Evolutionary conservation across 37 sponge, comb jelly and placozoan genomes (phyloP).

Genomic region (Trichoplax adhaerens): DNA sequence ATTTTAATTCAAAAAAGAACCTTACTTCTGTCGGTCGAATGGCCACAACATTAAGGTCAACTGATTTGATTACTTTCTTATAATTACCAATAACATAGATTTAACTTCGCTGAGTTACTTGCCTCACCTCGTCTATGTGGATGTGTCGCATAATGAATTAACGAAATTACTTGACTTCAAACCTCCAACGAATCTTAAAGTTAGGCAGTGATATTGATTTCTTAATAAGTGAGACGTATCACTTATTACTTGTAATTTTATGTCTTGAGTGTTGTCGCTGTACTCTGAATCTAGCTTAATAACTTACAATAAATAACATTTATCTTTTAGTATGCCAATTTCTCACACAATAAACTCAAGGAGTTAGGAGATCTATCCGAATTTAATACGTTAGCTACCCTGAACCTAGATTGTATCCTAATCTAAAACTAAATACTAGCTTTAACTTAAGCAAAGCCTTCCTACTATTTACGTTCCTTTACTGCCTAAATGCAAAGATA

Average conservation of each 20-base stretch:
- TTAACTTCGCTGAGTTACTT: slow-evolving; percentile 19
- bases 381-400: slow-evolving; percentile 19
- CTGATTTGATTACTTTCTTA: too few species aligned
- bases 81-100: slow-evolving; percentile 6
- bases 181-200: slow-evolving; percentile 23
- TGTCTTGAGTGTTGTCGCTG: background rate
- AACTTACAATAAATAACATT: too few species aligned
- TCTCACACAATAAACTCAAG: slow-evolving; percentile 45
- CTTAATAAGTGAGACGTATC: slow-evolving; percentile 1
- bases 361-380: slow-evolving; percentile 25
- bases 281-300: too few species aligned
- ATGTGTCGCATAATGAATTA: slow-evolving; percentile 40
- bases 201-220: background rate
- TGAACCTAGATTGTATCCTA: slow-evolving; percentile 46
- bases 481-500: slow-evolving; percentile 11
- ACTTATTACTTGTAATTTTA: background rate
- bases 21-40: background rate
- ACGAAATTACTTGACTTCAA: slow-evolving; percentile 29
- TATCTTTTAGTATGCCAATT: slow-evolving; percentile 30
- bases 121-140: slow-evolving; percentile 30
- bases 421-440: background rate
- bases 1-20: background rate
- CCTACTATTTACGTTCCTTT: too few species aligned
- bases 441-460: too few species aligned
- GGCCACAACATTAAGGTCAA: too few species aligned